Base-by-base conservation (phyloP, 2,888 invertebrate genomes). In the Pseudeuparius sepicola region DNA sequence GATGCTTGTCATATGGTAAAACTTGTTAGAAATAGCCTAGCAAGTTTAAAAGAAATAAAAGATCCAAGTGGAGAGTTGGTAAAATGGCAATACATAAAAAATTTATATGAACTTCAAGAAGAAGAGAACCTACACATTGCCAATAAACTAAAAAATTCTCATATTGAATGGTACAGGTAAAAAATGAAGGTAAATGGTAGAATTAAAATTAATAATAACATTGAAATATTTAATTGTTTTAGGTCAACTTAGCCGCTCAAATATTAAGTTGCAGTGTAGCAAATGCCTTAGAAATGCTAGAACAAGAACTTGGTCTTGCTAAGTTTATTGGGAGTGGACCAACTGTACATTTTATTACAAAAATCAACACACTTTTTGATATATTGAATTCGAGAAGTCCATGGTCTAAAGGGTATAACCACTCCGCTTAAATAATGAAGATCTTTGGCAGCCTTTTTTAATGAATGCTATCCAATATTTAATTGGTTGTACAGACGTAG, bases 161-260 rank as follows among this genome's bases (percentile, higher is more conserved):
- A n/a, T n/a, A n/a, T n/a, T n/a, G n/a, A n/a, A n/a, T n/a, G n/a
- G n/a, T n/a, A 20, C 20, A 20, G n/a, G 20, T n/a, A 20, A 45
- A 42, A 36, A 37, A 42, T 45, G 43, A 44, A 45, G 34, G 43
- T 45, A 25, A 35, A n/a, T n/a, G 17, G 18, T 14, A n/a, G n/a
- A n/a, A n/a, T n/a, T n/a, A n/a, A n/a, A n/a, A n/a, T 13, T 13
- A 24, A n/a, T n/a, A n/a, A n/a, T n/a, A n/a, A n/a, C n/a, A n/a
- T n/a, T n/a, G n/a, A n/a, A n/a, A n/a, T n/a, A n/a, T n/a, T n/a
- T n/a, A n/a, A n/a, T n/a, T n/a, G n/a, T 36, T 34, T 30, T 25
- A 37, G 36, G 40, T 40, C 14, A 11, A 31, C 12, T 33, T 37
- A 16, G 37, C 40, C 7, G 40, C 32, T 7, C 40, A 37, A 37